phyloP scores from a whole-genome alignment of 2,797 vertebrate genomes.

The Melanotaenia pygmaea region DNA sequence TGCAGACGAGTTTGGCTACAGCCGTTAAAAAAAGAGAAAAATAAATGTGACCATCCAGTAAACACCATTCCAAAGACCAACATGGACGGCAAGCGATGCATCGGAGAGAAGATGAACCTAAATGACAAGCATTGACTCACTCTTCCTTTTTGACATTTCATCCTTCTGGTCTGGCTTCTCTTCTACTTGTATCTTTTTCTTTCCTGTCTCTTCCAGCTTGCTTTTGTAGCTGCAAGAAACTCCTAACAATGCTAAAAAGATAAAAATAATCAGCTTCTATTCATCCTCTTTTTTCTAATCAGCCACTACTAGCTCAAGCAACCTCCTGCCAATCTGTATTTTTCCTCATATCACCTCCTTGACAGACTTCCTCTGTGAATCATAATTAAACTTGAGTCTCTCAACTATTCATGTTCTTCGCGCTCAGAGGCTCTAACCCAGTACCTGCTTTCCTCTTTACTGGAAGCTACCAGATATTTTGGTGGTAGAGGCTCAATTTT shows the following conservation, averaged over 20 bases:
- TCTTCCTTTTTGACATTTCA: slow-evolving; percentile 60
- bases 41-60: slow-evolving; percentile 60
- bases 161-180: slow-evolving; percentile 50
- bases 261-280: slow-evolving; percentile 31
- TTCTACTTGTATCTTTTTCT: slow-evolving; percentile 28
- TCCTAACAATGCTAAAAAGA: slow-evolving; percentile 33
- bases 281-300: slow-evolving; percentile 37
- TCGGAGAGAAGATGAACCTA: slow-evolving; percentile 67
- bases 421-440: slow-evolving; percentile 38
- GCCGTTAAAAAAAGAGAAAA: slow-evolving; percentile 78
- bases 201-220: slow-evolving; percentile 12
- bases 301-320: slow-evolving; percentile 58
- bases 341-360: slow-evolving; percentile 65
- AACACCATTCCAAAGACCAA: slow-evolving; percentile 84
- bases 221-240: slow-evolving; percentile 30
- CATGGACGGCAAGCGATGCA: slow-evolving; percentile 67
- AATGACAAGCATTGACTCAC: slow-evolving; percentile 75
- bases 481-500: slow-evolving; percentile 24
- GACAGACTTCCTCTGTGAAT: slow-evolving; percentile 60
- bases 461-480: slow-evolving; percentile 35
- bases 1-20: slow-evolving; percentile 94
- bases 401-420: slow-evolving; percentile 52
- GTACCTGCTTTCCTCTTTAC: slow-evolving; percentile 42
- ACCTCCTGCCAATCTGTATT: slow-evolving; percentile 66
- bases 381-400: slow-evolving; percentile 39